Base-by-base conservation (phyloP, 2,113 vertebrate genomes). In the Corythoichthys haematopterus region DNA sequence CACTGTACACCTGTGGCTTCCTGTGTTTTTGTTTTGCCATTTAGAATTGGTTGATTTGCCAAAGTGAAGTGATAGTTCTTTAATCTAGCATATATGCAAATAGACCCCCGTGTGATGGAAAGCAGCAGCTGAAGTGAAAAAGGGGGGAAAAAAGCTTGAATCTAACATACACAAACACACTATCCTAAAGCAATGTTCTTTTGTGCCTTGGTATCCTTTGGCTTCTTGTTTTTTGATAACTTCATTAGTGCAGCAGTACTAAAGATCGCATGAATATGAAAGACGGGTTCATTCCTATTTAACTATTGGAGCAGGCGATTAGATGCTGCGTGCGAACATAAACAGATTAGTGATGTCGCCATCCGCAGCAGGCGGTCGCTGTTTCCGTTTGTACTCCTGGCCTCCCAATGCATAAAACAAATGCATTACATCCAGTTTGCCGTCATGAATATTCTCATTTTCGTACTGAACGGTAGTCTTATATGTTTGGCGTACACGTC, bases 161-260 rank as follows among this genome's bases (percentile, higher is more conserved):
- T 20, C 35, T 65, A 52, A 66, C n/a, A 75, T n/a, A 51, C 16
- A 50, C 37, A 61, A 12, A 65, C 40, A 51, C 28, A 45, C 16
- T 59, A 28, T 28, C 20, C 20, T 8, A 43, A 43, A 43, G 1
- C 2, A 43, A 43, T 61, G 43, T 43, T 10, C 16, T 9, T 40
- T 43, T 37, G 12, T 46, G 11, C 13, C 59, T 66, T 61, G 61
- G 62, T 70, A 65, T 55, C 60, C 69, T 58, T 55, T 66, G 12
- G 48, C 45, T 69, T 61, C 55, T 46, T 68, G 57, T 45, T 43
- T 70, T 79, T 65, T 68, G 65, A 81, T 59, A 68, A 68, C 36
- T 52, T 72, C 53, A 65, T 56, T 59, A 60, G 70, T 47, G 70
- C 68, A 70, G 69, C 66, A 36, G 58, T 59, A 71, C 64, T 64